Base-by-base conservation (phyloP, 2,888 invertebrate genomes). In the Lithosia quadra region DNA sequence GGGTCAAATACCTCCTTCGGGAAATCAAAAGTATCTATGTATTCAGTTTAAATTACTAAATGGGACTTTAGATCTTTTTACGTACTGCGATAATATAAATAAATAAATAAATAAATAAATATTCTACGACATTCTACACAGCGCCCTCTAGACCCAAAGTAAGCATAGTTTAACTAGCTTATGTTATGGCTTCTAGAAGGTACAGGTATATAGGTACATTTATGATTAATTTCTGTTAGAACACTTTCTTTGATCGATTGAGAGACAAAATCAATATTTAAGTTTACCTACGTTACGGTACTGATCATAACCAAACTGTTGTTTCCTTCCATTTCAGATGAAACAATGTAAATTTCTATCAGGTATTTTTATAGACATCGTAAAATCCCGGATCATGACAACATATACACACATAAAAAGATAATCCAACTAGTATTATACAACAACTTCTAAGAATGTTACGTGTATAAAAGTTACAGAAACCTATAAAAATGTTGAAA, bases 401-500 rank as follows among this genome's bases (percentile, higher is more conserved):
- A 28, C 33, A 15, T 15, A 18, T 21, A 49, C 18, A 53, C 18
- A 63, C 62, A 68, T 49, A 71, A 53, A 67, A 58, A 60, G 33
- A 69, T 65, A 65, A 56, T 65, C 56, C 60, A 65, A 68, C 60
- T 55, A 60, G 28, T 64, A 68, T 39, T 60, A 36, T 7, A 65
- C 56, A 63, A 67, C 61, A 65, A 70, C 43, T 56, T 68, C 57
- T 53, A 60, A 78, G 39, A 58, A 53, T 58, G 64, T 66, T 72
- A 65, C 71, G 59, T 67, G 74, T 74, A 76, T 65, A 75, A 70
- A 78, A 79, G 72, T 80, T 75, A 75, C 65, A 63, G 71, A 75
- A 76, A 73, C 72, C 76, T 73, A 81, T 83, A 82, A 82, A 69
- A 83, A 76, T 74, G 78, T 72, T 75, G 76, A 76, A 74, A 68